A percentile compares a stretch with the other conserved stretches of the same genome.
Evolutionary conservation across 2,797 vertebrate genomes (phyloP).

Genomic region (Paguma larvata): DNA sequence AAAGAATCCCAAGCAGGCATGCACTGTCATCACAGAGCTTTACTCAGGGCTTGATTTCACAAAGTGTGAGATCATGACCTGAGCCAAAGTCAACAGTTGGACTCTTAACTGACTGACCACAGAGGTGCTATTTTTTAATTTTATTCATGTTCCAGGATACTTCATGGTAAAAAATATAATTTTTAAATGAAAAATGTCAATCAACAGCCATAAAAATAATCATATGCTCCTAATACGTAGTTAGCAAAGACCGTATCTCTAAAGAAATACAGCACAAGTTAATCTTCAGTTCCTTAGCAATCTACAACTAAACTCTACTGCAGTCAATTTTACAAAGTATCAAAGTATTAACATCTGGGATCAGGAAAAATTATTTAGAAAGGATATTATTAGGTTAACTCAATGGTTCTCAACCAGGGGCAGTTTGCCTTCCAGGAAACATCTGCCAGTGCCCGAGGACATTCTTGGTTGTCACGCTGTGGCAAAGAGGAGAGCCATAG

Average conservation of each 20-base stretch:
- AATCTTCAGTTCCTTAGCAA: conserved; percentile 28
- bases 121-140: background rate
- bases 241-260: background rate
- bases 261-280: conserved; percentile 30
- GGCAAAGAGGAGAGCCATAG: background rate
- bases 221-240: background rate
- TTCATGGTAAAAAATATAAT: background rate
- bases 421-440: background rate
- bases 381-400: conserved; percentile 10
- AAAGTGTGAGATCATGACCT: too few relatives aligned
- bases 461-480: background rate
- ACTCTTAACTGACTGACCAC: too few relatives aligned
- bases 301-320: conserved; percentile 17
- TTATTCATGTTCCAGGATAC: conserved; percentile 26
- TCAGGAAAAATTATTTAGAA: conserved; percentile 21
- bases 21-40: too few relatives aligned
- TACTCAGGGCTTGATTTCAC: too few relatives aligned
- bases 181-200: conserved; percentile 42
- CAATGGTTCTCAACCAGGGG: background rate
- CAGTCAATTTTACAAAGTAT: conserved; percentile 39
- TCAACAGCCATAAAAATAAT: background rate
- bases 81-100: too few relatives aligned
- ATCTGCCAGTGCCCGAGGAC: background rate
- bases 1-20: too few relatives aligned
- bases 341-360: background rate